phyloP scores from a whole-genome alignment of 2,113 vertebrate species.

The Theropithecus gelada region DNA sequence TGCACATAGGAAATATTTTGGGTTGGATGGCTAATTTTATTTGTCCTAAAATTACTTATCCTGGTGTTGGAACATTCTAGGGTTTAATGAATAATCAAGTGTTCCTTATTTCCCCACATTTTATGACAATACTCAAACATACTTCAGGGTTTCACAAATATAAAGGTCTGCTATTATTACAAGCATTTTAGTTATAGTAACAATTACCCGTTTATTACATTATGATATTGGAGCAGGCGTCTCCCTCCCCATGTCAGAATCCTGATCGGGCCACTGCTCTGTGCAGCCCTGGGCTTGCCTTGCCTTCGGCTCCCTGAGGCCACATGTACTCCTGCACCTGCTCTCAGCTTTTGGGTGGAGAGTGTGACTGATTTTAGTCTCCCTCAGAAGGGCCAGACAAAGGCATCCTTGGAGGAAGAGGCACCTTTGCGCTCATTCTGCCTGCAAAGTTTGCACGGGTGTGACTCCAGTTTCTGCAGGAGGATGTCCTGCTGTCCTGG shows the following conservation, averaged over 20 bases:
- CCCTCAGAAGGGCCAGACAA: accelerated
- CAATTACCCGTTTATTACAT: not conserved
- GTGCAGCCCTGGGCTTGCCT: accelerated
- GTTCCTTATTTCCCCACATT: not conserved
- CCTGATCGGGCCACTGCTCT: accelerated
- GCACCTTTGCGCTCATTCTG: accelerated
- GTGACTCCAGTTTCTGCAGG: accelerated
- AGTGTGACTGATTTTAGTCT: accelerated
- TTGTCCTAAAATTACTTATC: conserved; percentile 33
- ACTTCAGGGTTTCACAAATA: not conserved
- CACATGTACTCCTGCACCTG: accelerated
- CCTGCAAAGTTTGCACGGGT: accelerated
- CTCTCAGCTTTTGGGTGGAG: accelerated
- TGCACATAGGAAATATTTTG: not conserved
- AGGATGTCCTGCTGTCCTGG: not conserved
- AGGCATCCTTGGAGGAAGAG: accelerated
- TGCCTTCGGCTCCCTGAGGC: accelerated
- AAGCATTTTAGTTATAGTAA: not conserved
- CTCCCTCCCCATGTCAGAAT: accelerated
- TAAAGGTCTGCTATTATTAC: not conserved
- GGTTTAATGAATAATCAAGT: conserved; percentile 17
- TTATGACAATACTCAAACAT: not conserved
- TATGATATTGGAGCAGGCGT: accelerated
- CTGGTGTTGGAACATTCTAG: not conserved
- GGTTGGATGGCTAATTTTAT: conserved; percentile 3